Evolutionary conservation across 1,140 invertebrate genomes (phyloP).

Genomic region (Papilio polyxenes): DNA sequence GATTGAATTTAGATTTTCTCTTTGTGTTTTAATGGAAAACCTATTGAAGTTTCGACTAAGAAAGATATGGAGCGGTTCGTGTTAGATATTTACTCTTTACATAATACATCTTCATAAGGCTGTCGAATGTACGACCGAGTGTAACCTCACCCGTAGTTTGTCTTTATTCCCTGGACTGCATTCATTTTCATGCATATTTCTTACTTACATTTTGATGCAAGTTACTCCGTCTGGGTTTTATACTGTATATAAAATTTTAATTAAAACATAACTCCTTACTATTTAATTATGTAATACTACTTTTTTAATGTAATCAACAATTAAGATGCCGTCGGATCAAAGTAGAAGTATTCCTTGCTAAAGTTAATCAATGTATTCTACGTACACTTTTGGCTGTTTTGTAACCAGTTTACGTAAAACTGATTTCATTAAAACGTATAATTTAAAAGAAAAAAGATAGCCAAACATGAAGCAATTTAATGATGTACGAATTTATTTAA

Average conservation of each 20-base stretch:
- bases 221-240: constrained; percentile 4
- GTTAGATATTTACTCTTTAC: constrained; percentile 50
- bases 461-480: constrained; percentile 18
- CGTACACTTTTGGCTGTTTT: background rate
- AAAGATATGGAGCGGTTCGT: constrained; percentile 24
- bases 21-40: constrained; percentile 54
- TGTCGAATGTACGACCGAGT: constrained; percentile 50
- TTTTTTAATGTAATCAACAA: background rate
- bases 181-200: constrained; percentile 46
- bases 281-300: background rate
- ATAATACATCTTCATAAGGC: constrained; percentile 58
- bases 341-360: background rate
- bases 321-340: background rate
- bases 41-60: constrained; percentile 26
- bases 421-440: constrained; percentile 2
- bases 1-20: constrained; percentile 44
- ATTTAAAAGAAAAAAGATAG: background rate
- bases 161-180: constrained; percentile 49
- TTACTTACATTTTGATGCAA: constrained; percentile 30
- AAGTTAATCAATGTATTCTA: background rate
- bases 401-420: background rate
- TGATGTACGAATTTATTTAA: constrained; percentile 26
- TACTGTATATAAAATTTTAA: constrained; percentile 1
- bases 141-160: constrained; percentile 48
- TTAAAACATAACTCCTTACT: constrained; percentile 19